Conservation (phyloP, 2,797 vertebrate species). For the Rhinichthys osculus region DNA sequence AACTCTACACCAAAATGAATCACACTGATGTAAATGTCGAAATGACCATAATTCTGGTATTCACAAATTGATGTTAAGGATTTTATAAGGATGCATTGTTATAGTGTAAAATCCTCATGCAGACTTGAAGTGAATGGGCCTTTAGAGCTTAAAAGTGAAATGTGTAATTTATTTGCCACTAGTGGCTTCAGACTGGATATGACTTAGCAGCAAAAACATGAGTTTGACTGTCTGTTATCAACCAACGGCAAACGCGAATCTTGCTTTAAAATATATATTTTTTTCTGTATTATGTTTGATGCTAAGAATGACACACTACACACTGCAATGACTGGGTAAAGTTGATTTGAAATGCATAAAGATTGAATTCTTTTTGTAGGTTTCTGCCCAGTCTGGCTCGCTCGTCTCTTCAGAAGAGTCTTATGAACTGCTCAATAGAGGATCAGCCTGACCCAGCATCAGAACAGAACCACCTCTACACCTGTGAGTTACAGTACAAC, state of each 20-base stretch:
- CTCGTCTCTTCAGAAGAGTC: slow-evolving; percentile 87
- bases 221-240: not conserved
- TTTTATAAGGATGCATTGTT: not conserved
- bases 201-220: not conserved
- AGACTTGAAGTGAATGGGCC: not conserved
- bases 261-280: not conserved
- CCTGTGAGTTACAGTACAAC: slow-evolving; percentile 79
- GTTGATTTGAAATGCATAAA: not conserved
- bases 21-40: not conserved
- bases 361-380: slow-evolving; percentile 69
- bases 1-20: not conserved
- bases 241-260: not conserved
- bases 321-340: not conserved
- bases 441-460: slow-evolving; percentile 62
- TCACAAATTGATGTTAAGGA: not conserved
- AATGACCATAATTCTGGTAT: not conserved
- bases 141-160: not conserved
- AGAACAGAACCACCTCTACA: slow-evolving; percentile 73
- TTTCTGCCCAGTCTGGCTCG: slow-evolving; percentile 93
- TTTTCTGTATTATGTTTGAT: not conserved
- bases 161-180: not conserved
- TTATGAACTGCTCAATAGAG: slow-evolving; percentile 83
- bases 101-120: not conserved
- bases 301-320: not conserved
- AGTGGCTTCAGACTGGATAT: not conserved